phyloP scores from a whole-genome alignment of 2,888 invertebrate species.

The Aphidius colemani region DNA sequence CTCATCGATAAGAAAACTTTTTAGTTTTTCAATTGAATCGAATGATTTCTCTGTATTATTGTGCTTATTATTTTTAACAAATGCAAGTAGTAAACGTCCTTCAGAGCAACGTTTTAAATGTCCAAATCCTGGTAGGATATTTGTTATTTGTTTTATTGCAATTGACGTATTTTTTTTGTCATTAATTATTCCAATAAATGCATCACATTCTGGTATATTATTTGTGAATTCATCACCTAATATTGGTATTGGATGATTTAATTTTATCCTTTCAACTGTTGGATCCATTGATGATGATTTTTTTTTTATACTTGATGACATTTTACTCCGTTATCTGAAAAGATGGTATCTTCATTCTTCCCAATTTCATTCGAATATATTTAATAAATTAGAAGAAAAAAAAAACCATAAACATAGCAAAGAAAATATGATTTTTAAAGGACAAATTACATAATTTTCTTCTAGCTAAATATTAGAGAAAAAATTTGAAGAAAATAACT shows the following conservation, averaged over 20 bases:
- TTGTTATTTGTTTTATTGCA: constrained; percentile 67
- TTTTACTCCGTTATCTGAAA: constrained; percentile 42
- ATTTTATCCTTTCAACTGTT: neutral
- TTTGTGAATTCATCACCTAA: constrained; percentile 64
- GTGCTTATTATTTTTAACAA: constrained; percentile 38
- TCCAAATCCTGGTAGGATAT: constrained; percentile 67
- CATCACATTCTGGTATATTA: constrained; percentile 63
- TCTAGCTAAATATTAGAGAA: no score
- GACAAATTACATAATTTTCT: no score
- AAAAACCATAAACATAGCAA: neutral
- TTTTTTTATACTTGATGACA: constrained; percentile 1
- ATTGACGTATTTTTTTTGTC: constrained; percentile 68
- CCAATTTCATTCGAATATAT: neutral
- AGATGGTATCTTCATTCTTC: constrained; percentile 40
- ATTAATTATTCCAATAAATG: constrained; percentile 67
- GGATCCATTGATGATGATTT: constrained; percentile 28
- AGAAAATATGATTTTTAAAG: no score
- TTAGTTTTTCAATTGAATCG: constrained; percentile 52
- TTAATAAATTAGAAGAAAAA: neutral
- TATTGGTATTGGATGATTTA: constrained; percentile 59
- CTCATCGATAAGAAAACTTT: constrained; percentile 57
- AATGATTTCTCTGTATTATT: constrained; percentile 21
- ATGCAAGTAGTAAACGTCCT: constrained; percentile 66
- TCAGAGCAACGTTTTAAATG: constrained; percentile 77
- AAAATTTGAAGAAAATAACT: no score